Evolutionary conservation across 2,888 invertebrate genomes (phyloP).

Genomic region (Noctua janthina): DNA sequence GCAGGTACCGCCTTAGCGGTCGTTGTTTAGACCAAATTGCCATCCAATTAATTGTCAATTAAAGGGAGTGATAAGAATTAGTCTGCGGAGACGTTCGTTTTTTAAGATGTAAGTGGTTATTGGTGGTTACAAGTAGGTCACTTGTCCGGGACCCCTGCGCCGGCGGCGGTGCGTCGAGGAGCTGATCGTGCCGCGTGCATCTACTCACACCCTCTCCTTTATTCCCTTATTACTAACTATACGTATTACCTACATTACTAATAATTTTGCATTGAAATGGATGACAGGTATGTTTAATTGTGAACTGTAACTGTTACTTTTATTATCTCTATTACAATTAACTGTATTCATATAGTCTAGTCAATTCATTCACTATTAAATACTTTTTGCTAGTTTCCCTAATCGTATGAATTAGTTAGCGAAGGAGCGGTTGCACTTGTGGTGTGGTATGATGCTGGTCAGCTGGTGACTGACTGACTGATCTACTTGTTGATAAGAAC

Average conservation of each 20-base stretch:
- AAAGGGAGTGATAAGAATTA: constrained; percentile 24
- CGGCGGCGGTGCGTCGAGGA: not conserved
- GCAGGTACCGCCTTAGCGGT: constrained; percentile 18
- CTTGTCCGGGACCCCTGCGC: not conserved
- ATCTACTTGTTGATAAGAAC: not conserved
- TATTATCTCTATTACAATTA: constrained; percentile 10
- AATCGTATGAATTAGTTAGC: not conserved
- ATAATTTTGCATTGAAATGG: constrained; percentile 20
- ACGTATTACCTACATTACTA: constrained; percentile 1
- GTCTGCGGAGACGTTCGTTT: constrained; percentile 1
- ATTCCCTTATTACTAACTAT: constrained; percentile 1
- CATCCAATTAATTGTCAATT: constrained; percentile 32
- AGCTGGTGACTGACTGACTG: not conserved
- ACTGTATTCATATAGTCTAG: constrained; percentile 6
- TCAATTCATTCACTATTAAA: not conserved
- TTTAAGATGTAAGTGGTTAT: constrained; percentile 60
- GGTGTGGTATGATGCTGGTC: not conserved
- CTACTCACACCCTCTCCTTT: constrained; percentile 2
- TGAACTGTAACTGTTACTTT: constrained; percentile 3
- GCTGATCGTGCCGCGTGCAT: not conserved
- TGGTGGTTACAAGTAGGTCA: constrained; percentile 18
- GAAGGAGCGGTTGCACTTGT: not conserved
- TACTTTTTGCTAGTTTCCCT: constrained; percentile 19
- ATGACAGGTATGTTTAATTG: constrained; percentile 34
- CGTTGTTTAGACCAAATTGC: constrained; percentile 1